A percentile compares a stretch with the other conserved stretches of the same genome.
phyloP scores from a whole-genome alignment of 2,888 invertebrate species.

The Sphecodes monilicornis region DNA sequence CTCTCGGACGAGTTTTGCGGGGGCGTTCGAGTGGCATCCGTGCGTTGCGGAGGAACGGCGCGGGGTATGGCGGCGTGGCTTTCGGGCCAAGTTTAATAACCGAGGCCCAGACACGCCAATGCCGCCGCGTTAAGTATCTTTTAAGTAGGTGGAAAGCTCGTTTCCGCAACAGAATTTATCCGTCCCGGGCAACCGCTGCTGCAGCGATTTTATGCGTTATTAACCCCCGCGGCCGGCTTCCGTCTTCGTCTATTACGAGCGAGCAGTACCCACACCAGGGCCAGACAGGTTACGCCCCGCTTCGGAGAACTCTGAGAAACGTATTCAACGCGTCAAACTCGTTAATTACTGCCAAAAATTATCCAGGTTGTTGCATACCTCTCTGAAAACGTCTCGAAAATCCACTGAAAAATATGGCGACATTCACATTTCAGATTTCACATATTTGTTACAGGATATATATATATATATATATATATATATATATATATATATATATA shows the following conservation, averaged over 20 bases:
- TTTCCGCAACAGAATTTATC: constrained; percentile 23
- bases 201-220: constrained; percentile 50
- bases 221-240: constrained; percentile 37
- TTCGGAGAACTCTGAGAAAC: neutral
- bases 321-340: constrained; percentile 1
- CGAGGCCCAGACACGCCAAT: constrained; percentile 1
- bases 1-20: constrained; percentile 61
- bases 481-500: no score
- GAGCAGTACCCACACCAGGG: neutral
- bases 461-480: no score
- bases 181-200: constrained; percentile 14
- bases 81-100: constrained; percentile 50
- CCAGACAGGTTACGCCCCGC: constrained; percentile 11
- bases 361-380: neutral
- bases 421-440: neutral
- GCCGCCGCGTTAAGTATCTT: constrained; percentile 45
- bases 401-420: neutral
- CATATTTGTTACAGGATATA: no score
- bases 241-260: constrained; percentile 30
- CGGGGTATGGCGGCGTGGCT: neutral
- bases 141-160: constrained; percentile 46
- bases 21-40: constrained; percentile 32
- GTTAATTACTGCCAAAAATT: constrained; percentile 13
- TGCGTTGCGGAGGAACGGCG: constrained; percentile 38
- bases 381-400: neutral